A percentile compares a stretch with the other conserved stretches of the same genome.
Conservation (phyloP, 2,888 invertebrate species). For the Ptychoptera contaminata region DNA sequence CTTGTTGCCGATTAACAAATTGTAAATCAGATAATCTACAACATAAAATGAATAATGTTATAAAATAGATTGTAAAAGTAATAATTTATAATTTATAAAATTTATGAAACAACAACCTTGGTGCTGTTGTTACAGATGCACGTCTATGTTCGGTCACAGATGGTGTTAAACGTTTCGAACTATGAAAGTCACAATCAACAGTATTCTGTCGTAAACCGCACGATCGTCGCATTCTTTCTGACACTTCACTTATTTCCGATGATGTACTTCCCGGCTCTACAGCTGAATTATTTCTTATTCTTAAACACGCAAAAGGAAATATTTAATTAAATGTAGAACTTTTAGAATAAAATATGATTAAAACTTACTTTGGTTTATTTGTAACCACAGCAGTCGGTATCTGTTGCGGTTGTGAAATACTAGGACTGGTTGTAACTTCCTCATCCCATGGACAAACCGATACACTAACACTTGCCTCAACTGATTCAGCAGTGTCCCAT, state of each 20-base stretch:
- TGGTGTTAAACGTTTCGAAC: constrained; percentile 29
- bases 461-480: constrained; percentile 9
- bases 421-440: constrained; percentile 6
- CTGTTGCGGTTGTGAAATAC: neutral
- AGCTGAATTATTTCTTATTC: constrained; percentile 2
- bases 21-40: constrained; percentile 19
- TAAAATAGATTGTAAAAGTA: neutral
- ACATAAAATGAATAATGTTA: neutral
- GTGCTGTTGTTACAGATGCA: constrained; percentile 27
- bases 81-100: neutral
- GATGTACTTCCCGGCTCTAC: constrained; percentile 10
- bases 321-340: too few relatives aligned
- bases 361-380: constrained; percentile 2
- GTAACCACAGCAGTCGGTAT: neutral
- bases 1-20: constrained; percentile 8
- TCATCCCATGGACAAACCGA: constrained; percentile 27
- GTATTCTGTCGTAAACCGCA: constrained; percentile 50
- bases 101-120: constrained; percentile 16
- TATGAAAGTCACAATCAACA: constrained; percentile 43
- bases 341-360: neutral
- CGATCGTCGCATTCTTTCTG: constrained; percentile 44
- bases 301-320: too few relatives aligned
- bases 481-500: constrained; percentile 21
- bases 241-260: constrained; percentile 52
- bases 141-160: constrained; percentile 26